A percentile compares a stretch with the other conserved stretches of the same genome.
Evolutionary conservation across 2,797 vertebrate species (phyloP).

Genomic region (Mormyrops attenuatus): DNA sequence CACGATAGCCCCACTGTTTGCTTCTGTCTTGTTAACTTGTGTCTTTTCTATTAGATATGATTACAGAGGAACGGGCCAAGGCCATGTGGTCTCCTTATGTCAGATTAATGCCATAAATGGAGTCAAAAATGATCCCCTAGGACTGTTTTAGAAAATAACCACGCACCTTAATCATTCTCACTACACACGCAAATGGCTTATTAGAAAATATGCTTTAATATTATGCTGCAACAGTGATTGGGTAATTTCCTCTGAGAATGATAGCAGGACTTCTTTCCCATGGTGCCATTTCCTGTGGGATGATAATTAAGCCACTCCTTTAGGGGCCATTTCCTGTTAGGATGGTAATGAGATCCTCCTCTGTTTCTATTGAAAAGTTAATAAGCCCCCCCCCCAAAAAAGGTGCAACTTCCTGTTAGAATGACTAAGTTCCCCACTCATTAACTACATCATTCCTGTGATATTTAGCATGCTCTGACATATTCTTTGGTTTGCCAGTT

Average conservation of each 20-base stretch:
- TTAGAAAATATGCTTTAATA: conserved; percentile 2
- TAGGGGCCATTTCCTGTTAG: background rate
- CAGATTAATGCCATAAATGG: conserved; percentile 26
- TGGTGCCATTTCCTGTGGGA: background rate
- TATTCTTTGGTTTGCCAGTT: background rate
- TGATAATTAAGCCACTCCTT: conserved; percentile 11
- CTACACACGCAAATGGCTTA: background rate
- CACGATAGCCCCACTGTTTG: background rate
- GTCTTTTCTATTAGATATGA: background rate
- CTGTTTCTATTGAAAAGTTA: background rate
- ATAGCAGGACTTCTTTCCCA: background rate
- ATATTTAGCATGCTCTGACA: background rate
- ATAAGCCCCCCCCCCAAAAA: background rate
- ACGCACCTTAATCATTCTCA: background rate
- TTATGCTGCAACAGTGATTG: background rate
- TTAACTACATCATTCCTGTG: background rate
- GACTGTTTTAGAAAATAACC: background rate
- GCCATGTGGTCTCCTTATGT: conserved; percentile 22
- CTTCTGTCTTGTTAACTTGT: background rate
- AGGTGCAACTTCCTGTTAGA: background rate
- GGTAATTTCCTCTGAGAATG: conserved; percentile 1
- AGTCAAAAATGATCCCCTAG: background rate
- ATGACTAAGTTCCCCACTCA: background rate
- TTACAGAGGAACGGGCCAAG: background rate
- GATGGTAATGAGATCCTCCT: background rate